Evolutionary conservation across 2,113 vertebrate genomes (phyloP).

Genomic region (Oryzias woworae): DNA sequence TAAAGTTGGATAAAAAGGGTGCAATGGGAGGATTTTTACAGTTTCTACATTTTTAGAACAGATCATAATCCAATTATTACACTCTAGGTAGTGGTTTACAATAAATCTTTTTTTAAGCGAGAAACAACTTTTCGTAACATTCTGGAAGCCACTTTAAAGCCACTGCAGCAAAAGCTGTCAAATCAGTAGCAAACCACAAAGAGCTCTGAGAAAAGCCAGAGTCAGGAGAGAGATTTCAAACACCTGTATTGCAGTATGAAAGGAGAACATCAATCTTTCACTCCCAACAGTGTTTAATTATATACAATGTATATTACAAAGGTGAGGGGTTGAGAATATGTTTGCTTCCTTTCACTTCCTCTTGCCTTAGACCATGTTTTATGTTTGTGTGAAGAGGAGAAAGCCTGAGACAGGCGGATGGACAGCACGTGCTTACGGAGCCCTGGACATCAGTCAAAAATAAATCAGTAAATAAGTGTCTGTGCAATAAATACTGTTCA

Average conservation of each 20-base stretch:
- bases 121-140: conserved; percentile 42
- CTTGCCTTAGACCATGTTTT: conserved; percentile 74
- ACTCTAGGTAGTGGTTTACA: conserved; percentile 12
- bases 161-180: conserved; percentile 35
- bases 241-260: conserved; percentile 4
- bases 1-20: conserved; percentile 5
- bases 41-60: conserved; percentile 34
- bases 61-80: conserved; percentile 11
- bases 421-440: neutral
- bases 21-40: conserved; percentile 16
- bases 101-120: conserved; percentile 35
- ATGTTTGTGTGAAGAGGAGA: conserved; percentile 12
- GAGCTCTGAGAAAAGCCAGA: conserved; percentile 31
- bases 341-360: conserved; percentile 61
- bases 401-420: conserved; percentile 9
- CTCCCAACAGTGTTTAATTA: conserved; percentile 12
- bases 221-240: conserved; percentile 10
- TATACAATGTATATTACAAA: conserved; percentile 26
- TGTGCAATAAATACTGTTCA: conserved; percentile 35
- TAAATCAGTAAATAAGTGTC: neutral
- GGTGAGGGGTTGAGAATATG: conserved; percentile 26
- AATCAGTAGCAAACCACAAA: conserved; percentile 46
- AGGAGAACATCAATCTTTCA: conserved; percentile 8
- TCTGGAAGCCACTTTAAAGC: conserved; percentile 31
- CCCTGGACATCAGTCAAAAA: too few relatives aligned